Evolutionary conservation across 2,888 invertebrate genomes (phyloP), one percentile per base, ranked within the genome.

Genomic region (Helicoverpa assulta): DNA sequence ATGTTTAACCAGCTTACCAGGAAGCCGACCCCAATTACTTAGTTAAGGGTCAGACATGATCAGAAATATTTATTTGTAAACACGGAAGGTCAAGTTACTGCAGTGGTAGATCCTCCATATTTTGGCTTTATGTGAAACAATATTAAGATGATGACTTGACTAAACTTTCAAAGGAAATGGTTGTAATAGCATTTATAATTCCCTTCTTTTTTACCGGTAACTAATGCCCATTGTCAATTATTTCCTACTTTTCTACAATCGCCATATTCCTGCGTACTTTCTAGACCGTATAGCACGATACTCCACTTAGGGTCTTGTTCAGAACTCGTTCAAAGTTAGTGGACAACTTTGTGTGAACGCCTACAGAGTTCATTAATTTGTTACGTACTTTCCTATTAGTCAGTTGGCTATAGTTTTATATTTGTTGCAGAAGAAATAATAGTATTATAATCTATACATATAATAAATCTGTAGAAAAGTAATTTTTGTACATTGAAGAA

Each of bases 241-340:
- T 62, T 78, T 62, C 63, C 67, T 66, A 73, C 73, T 71, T 73
- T 76, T 63, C 55, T 16, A 7, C n/a, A 53, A 26, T 16, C 43
- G 56, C 8, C 19, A 21, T 53, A 56, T 16, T 50, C 33, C 51
- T n/a, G 14, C 21, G 26, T 66, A 81, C 79, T 81, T 79, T 81
- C 79, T 79, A 73, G 47, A 67, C 33, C 10, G 29, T 67, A 57
- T 29, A 47, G 43, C 40, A 43, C 52, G 52, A 53, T 21, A 72
- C 26, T 58, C 37, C 60, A 68, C 63, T 77, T 40, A 1, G 6
- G 47, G 47, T 64, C 67, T 60, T 53, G 77, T 77, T 67, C n/a
- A 14, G 29, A 76, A 70, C 52, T 64, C 50, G 59, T 51, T 67
- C 29, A 0, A 8, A 43, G 53, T 57, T 29, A 12, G 26, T 10